Evolutionary conservation across 2,797 vertebrate species (phyloP).

Genomic region (Amblyraja radiata): DNA sequence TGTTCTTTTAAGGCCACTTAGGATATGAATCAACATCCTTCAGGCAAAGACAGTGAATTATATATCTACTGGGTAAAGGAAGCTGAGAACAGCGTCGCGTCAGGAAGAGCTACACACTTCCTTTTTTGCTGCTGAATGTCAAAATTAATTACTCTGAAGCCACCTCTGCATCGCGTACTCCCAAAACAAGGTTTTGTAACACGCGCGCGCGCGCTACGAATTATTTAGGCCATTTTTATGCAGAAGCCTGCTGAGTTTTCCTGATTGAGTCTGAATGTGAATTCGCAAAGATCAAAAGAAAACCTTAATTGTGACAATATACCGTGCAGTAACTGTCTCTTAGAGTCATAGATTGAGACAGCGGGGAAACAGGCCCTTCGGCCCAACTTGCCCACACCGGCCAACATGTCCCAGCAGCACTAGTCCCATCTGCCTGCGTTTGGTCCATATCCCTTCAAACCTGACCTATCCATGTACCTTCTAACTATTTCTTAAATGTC

Average conservation of each 20-base stretch:
- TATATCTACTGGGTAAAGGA: conserved; percentile 30
- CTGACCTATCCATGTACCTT: too few relatives aligned
- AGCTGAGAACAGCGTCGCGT: conserved; percentile 23
- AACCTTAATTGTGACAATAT: background rate
- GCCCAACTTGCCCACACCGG: too few relatives aligned
- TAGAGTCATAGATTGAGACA: background rate
- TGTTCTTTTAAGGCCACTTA: conserved; percentile 34
- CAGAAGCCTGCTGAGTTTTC: conserved; percentile 7
- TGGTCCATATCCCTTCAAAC: too few relatives aligned
- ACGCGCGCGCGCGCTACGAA: background rate
- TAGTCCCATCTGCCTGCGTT: too few relatives aligned
- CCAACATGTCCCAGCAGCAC: too few relatives aligned
- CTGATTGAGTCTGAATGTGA: background rate
- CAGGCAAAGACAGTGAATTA: conserved; percentile 35
- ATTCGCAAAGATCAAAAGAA: background rate
- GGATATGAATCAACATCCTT: conserved; percentile 37
- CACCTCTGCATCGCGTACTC: background rate
- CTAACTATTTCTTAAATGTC: too few relatives aligned
- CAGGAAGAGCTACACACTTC: conserved; percentile 33
- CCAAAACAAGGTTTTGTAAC: conserved; percentile 18
- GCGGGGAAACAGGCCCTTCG: too few relatives aligned
- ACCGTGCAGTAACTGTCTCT: background rate
- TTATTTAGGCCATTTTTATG: conserved; percentile 8
- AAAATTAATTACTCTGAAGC: conserved; percentile 31
- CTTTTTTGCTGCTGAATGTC: conserved; percentile 22